Evolutionary conservation across 2,888 invertebrate genomes (phyloP), one percentile per base, ranked within the genome.

Genomic region (Luffia ferchaultella): DNA sequence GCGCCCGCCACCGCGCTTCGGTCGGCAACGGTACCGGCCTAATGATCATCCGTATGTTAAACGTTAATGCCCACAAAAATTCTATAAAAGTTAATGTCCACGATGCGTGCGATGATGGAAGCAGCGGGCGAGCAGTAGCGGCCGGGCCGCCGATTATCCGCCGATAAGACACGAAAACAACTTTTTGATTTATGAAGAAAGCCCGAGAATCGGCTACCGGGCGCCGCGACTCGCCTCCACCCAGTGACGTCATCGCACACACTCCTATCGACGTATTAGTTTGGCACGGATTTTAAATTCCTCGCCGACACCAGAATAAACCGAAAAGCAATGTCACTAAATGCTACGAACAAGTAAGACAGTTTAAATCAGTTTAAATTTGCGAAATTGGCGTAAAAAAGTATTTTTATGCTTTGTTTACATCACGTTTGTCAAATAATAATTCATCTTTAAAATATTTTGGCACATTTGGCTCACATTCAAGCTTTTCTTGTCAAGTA

Each of bases 131-230:
- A 62, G 69, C 75, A 60, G 78, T 76, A 77, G 80, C 74, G 61
- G 72, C 76, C n/a, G n/a, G 61, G 72, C 30, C 70, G 71, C 70
- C 74, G 78, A 79, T 79, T 78, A 78, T 76, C 72, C 69, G 69
- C 65, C 72, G 80, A 78, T 82, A 80, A 76, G 68, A 67, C 71
- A 77, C 72, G 77, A 79, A 79, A 78, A 78, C 79, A 74, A 73
- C 77, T 71, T 78, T 78, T 79, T 80, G 80, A 80, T 80, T 80
- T 80, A 80, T 80, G 78, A 79, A 76, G 76, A 77, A 76, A 76
- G 74, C 73, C 67, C 60, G 63, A 63, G 67, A 68, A 69, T 65
- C 73, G 70, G 78, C 80, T 80, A 79, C 80, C 62, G 79, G 78
- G 73, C 74, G 78, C 76, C 73, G 73, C 72, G 62, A 57, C 52